Percentiles rank a stretch among this genome's conserved stretches.
Conservation (phyloP, 1,140 invertebrate species). For the Brachionus rotundiformis region DNA sequence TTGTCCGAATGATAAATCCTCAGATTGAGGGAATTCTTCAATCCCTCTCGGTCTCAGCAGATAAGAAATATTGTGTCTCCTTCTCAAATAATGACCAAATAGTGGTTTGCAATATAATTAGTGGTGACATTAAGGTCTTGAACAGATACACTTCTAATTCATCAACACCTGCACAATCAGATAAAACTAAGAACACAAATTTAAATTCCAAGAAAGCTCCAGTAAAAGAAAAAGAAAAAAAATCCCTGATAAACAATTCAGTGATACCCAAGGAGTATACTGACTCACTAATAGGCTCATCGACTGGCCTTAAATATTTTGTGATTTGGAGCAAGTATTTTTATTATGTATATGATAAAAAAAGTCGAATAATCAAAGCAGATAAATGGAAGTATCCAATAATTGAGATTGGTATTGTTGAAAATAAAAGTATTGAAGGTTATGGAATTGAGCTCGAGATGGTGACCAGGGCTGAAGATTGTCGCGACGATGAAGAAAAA, state of each 20-base stretch:
- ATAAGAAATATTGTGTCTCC: constrained; percentile 92
- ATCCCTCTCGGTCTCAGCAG: constrained; percentile 85
- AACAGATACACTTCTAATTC: constrained; percentile 20
- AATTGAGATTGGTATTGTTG: constrained; percentile 42
- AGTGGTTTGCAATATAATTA: constrained; percentile 60
- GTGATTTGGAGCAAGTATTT: constrained; percentile 48
- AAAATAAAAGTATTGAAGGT: constrained; percentile 31
- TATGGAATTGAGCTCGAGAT: constrained; percentile 51
- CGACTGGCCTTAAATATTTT: constrained; percentile 44
- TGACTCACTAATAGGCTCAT: constrained; percentile 38
- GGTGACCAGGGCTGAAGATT: constrained; percentile 43
- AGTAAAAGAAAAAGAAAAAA: constrained; percentile 18
- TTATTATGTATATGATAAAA: constrained; percentile 43
- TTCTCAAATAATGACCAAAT: constrained; percentile 90
- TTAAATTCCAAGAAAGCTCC: constrained; percentile 9
- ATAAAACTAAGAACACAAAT: constrained; percentile 56
- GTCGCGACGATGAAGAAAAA: constrained; percentile 45
- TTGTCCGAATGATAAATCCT: constrained; percentile 72
- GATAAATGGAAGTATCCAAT: constrained; percentile 39
- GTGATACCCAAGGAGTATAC: constrained; percentile 32
- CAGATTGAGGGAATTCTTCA: constrained; percentile 79
- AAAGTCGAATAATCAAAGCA: neutral
- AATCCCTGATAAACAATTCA: constrained; percentile 3
- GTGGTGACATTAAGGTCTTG: constrained; percentile 68
- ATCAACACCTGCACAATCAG: constrained; percentile 72